A percentile compares a stretch with the other conserved stretches of the same genome.
These are phyloP conservation scores for Tyrophagus putrescentiae DNA, from an alignment of 1,140 invertebrate genomes.

Conservation along the genomic window DNA sequence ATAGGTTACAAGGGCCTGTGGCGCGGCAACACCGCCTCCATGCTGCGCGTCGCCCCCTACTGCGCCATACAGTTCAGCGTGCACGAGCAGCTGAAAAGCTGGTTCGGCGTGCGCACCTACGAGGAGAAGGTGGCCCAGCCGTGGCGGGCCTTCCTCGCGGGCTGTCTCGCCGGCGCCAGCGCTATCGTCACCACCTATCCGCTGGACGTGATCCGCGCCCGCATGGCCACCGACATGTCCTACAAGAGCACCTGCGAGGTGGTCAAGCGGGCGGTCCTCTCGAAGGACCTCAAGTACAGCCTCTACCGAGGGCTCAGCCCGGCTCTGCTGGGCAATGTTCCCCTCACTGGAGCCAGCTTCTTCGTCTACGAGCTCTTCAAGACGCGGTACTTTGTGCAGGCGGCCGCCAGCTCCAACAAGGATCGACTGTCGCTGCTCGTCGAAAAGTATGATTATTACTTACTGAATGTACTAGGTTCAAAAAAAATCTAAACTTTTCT, in stretches of 20 bases:
- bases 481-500: no score
- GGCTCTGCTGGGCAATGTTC: not conserved
- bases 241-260: not conserved
- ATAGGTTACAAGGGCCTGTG: not conserved
- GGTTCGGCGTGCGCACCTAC: not conserved
- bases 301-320: not conserved
- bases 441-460: no score
- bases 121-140: not conserved
- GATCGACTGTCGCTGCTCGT: not conserved
- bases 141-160: not conserved
- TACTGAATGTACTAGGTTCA: no score
- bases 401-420: not conserved
- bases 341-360: not conserved
- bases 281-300: not conserved
- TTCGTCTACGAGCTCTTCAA: slow-evolving; percentile 5
- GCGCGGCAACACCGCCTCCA: slow-evolving; percentile 1
- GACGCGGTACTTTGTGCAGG: not conserved
- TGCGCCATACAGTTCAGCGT: not conserved
- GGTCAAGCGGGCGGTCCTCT: not conserved
- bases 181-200: not conserved
- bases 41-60: not conserved
- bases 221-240: not conserved
- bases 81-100: not conserved
- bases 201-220: not conserved
- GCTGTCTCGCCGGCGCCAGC: not conserved